Base-by-base conservation (phyloP, 2,113 vertebrate species). In the Siniperca knerii region DNA sequence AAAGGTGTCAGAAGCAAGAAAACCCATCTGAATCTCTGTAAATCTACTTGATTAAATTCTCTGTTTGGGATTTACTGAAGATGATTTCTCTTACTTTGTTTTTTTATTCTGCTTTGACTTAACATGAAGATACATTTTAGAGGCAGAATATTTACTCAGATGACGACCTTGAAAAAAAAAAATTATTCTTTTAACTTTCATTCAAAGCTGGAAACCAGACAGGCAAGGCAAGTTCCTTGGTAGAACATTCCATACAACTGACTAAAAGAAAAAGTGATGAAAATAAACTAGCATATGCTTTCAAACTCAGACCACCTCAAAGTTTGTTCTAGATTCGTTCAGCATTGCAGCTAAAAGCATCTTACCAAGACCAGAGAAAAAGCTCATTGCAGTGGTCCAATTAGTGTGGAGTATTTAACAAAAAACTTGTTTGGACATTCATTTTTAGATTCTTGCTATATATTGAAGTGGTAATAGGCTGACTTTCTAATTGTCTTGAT, bases 41-140 rank as follows among this genome's bases (percentile, higher is more conserved):
- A 73, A 81, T 57, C 65, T 3, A 50, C n/a, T 72, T 67, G 70
- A 87, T 84, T 82, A 73, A 75, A 75, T 23, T 50, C 23, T 79
- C 48, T 20, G 6, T 29, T 55, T 86, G 35, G 46, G 55, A 57
- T 68, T 81, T 73, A 72, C 15, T 10, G 23, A 64, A 40, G 50
- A 76, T 54, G 25, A 76, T 76, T 67, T 54, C 6, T 62, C 6
- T 46, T 46, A 4, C 10, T 57, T 67, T 69, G 60, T 25, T 16
- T 70, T 55, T 74, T 76, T 13, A 25, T 77, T 71, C 5, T 40
- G 33, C 35, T 71, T 86, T 58, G 44, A 73, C 21, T n/a, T 23
- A 72, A 75, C 33, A 54, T 37, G 1, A 64, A 25, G 52, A 7
- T 20, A 9, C 29, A 69, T 48, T 65, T 21, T 1, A 77, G 61